Conservation (phyloP, 2,888 invertebrate species). For the Lepeophtheirus nordmannii region DNA sequence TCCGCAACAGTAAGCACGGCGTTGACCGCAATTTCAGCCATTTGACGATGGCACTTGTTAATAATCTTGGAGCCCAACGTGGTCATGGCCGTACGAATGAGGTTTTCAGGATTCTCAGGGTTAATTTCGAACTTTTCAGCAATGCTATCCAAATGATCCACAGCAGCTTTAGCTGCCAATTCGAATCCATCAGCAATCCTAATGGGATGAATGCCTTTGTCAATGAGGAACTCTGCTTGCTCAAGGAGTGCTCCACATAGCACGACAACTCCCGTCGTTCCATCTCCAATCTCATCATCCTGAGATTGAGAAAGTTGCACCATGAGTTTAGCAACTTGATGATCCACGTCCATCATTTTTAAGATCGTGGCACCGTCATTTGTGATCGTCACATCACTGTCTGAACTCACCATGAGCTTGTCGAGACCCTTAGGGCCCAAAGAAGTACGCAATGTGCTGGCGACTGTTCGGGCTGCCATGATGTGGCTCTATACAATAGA, state of each 20-base stretch:
- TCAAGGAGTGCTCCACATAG: constrained; percentile 77
- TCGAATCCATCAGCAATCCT: constrained; percentile 98
- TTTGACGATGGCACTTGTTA: constrained; percentile 41
- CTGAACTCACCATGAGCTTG: constrained; percentile 90
- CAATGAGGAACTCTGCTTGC: constrained; percentile 76
- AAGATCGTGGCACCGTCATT: constrained; percentile 99
- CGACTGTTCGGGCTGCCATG: constrained; percentile 82
- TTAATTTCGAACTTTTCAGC: constrained; percentile 78
- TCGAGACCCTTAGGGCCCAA: constrained; percentile 93
- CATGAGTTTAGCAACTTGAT: constrained; percentile 92
- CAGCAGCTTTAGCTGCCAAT: constrained; percentile 76
- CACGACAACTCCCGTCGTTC: constrained; percentile 93
- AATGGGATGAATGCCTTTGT: constrained; percentile 95
- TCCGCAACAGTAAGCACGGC: constrained; percentile 93
- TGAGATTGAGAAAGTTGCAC: constrained; percentile 96
- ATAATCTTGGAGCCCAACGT: constrained; percentile 74
- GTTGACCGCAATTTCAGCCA: constrained; percentile 97
- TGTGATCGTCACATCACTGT: constrained; percentile 93
- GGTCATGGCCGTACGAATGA: constrained; percentile 91
- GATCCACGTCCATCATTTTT: constrained; percentile 96
- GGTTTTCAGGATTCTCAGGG: constrained; percentile 61
- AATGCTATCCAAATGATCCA: constrained; percentile 67
- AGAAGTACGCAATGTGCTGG: constrained; percentile 74
- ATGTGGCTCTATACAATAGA: constrained; percentile 71
- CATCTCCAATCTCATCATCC: constrained; percentile 98